A percentile compares a stretch with the other conserved stretches of the same genome.
Conservation (phyloP, 2,113 vertebrate genomes). For the Caloenas nicobarica region DNA sequence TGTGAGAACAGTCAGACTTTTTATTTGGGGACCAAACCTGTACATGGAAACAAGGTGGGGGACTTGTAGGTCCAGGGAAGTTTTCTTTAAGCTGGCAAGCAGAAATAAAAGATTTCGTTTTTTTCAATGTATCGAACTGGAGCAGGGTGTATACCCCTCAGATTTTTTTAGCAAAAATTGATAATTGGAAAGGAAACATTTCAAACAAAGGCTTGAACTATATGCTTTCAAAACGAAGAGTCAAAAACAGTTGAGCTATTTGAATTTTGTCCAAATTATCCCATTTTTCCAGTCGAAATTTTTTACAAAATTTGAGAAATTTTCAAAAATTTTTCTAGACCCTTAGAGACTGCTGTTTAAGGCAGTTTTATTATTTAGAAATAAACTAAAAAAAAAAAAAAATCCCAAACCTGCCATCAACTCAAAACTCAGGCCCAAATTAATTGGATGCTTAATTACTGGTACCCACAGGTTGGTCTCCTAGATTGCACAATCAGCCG, state of each 20-base stretch:
- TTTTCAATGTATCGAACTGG: neutral
- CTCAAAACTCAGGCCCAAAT: neutral
- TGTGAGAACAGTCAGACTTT: neutral
- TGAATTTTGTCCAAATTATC: neutral
- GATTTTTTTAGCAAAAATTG: neutral
- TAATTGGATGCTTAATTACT: neutral
- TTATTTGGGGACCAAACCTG: neutral
- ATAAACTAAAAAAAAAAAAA: neutral
- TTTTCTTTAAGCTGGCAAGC: neutral
- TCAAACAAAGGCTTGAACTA: neutral
- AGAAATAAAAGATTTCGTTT: neutral
- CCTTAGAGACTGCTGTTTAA: neutral
- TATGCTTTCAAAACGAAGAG: neutral
- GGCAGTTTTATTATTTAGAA: neutral
- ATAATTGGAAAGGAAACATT: neutral
- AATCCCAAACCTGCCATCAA: neutral
- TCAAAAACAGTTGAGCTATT: neutral
- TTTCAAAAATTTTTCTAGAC: neutral
- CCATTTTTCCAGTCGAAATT: neutral
- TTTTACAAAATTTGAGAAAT: neutral
- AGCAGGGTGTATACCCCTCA: neutral
- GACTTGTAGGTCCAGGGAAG: neutral
- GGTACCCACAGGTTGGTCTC: neutral
- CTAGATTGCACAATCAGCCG: neutral
- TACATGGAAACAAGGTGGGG: neutral